Base-by-base conservation (phyloP, 2,797 vertebrate genomes). In the Rallus crepitans region DNA sequence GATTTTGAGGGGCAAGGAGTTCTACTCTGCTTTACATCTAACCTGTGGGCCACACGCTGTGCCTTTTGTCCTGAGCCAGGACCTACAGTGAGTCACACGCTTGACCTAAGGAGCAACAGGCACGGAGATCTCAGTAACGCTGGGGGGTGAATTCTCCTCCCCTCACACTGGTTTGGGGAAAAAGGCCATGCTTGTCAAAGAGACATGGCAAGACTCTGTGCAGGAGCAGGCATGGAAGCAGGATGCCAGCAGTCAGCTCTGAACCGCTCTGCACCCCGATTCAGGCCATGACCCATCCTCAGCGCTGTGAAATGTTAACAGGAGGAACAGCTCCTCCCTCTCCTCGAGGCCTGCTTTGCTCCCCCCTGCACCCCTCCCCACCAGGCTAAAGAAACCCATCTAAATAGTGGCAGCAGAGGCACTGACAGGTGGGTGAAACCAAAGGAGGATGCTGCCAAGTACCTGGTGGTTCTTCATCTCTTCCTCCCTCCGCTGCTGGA, bases 391-490 rank as follows among this genome's bases (percentile, higher is more conserved):
- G 47, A 25, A 31, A 25, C 75, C 37, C 7, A 4, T 45, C 50
- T 28, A 2, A 4, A 9, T 2, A 2, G 2, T 1, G 28, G 3
- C 12, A 17, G 19, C 4, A 4, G 28, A 20, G 4, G n/a, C 7
- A 3, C 31, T 15, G 30, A 17, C 4, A 1, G 9, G 16, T 28
- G 16, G 3, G 5, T 11, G 28, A 52, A 31, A 33, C 28, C 8
- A 3, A 28, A 27, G 2, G 6, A 42, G 7, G 5, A 4, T 27
- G 39, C 14, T 1, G 4, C 30, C 82, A 17, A 25, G 31, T 96
- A 98, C 98, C 98, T 98, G 98, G 73, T 98, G 98, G 76, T 97
- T 98, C 94, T 98, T 98, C 97, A 98, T 98, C 90, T 98, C 98
- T 71, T 98, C 98, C 27, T 98, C 98, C 90, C 97, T 94, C 48